Evolutionary conservation across 2,113 vertebrate genomes (phyloP).

Genomic region (Lucifuga dentata): DNA sequence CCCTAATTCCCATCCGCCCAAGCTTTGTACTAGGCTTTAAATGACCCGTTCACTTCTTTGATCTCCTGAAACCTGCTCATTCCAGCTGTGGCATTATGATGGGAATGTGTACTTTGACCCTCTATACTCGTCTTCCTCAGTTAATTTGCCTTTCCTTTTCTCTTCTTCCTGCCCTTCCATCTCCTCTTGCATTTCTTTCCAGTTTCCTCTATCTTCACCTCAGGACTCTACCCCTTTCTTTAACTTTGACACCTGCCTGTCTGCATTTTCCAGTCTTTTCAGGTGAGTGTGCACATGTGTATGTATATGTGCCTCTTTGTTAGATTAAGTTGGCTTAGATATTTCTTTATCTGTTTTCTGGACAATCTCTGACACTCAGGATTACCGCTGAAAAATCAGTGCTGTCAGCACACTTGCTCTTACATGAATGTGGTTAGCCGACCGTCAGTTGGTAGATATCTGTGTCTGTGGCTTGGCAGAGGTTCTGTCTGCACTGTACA

Average conservation of each 20-base stretch:
- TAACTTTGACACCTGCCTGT: constrained; percentile 58
- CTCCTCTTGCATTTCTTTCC: constrained; percentile 14
- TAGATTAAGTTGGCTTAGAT: background rate
- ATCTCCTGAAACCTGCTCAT: background rate
- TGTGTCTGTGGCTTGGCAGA: constrained; percentile 56
- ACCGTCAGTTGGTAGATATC: constrained; percentile 51
- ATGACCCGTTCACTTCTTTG: constrained; percentile 23
- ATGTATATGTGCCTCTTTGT: constrained; percentile 14
- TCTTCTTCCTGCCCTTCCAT: constrained; percentile 20
- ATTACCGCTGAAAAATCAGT: constrained; percentile 28
- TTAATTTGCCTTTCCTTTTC: constrained; percentile 38
- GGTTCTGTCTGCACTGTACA: constrained; percentile 17
- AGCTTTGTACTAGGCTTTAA: constrained; percentile 12
- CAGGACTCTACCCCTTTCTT: constrained; percentile 61
- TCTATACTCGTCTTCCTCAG: constrained; percentile 12
- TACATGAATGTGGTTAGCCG: constrained; percentile 44
- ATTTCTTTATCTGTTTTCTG: constrained; percentile 14
- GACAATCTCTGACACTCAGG: background rate
- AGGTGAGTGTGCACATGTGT: constrained; percentile 70
- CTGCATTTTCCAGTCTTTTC: constrained; percentile 57
- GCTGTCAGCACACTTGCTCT: constrained; percentile 35
- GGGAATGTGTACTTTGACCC: constrained; percentile 10
- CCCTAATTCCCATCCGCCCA: background rate
- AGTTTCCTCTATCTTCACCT: constrained; percentile 53
- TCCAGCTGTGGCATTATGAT: constrained; percentile 21